Percentiles rank a stretch among this genome's conserved stretches.
These are phyloP conservation scores for Siderastrea radians DNA, from an alignment of 92 coral and sea anemone species.

Conservation along the genomic window DNA sequence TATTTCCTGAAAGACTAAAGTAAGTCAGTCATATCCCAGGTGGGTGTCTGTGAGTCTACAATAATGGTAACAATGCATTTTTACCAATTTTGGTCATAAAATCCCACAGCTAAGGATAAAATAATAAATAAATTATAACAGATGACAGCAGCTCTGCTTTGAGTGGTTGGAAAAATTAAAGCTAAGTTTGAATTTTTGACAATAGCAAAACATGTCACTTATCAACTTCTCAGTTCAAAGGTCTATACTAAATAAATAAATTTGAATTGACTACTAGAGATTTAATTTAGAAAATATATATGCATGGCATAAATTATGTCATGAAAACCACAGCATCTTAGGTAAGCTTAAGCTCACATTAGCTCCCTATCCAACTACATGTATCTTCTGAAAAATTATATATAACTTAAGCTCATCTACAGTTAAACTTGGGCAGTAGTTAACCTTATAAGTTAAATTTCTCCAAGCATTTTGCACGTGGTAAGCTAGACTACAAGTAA, in stretches of 20 bases:
- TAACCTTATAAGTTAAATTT: not conserved
- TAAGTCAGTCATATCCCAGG: not conserved
- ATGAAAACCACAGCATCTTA: no score
- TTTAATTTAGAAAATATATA: no score
- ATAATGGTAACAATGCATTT: not conserved
- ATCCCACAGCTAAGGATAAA: not conserved
- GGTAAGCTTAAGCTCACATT: not conserved
- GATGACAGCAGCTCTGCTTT: not conserved
- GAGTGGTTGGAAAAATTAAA: not conserved
- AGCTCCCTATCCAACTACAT: no score
- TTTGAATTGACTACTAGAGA: no score
- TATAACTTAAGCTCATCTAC: not conserved
- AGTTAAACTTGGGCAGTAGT: no score
- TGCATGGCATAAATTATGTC: not conserved
- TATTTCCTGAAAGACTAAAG: no score
- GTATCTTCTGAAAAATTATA: not conserved
- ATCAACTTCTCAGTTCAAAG: not conserved
- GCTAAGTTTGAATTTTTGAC: not conserved
- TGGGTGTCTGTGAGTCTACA: not conserved
- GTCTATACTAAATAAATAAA: not conserved
- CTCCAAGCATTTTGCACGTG: not conserved
- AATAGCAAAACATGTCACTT: not conserved
- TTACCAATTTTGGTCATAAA: conserved; percentile 21
- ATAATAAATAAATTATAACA: conserved; percentile 27
- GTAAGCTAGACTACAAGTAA: conserved; percentile 5